Conservation (phyloP, 2,888 invertebrate genomes). For the Druceiella hillmani region DNA sequence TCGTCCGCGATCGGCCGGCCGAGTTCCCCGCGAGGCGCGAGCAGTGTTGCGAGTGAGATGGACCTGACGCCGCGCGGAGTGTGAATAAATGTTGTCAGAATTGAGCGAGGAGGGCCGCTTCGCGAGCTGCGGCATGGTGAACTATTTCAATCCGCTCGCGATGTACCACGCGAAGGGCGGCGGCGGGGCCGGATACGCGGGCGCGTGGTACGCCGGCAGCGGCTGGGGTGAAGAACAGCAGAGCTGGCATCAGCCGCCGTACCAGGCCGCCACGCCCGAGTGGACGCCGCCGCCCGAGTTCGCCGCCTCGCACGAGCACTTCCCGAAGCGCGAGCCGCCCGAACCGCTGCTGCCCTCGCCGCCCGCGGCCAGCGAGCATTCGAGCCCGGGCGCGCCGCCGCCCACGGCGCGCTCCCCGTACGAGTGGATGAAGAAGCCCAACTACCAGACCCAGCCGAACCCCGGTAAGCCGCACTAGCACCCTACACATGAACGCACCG, state of each 20-base stretch:
- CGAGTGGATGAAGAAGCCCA: slow-evolving; percentile 90
- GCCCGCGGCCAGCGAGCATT: slow-evolving; percentile 38
- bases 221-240: slow-evolving; percentile 54
- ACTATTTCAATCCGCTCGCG: slow-evolving; percentile 64
- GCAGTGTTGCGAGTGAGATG: slow-evolving; percentile 9
- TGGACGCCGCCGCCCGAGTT: slow-evolving; percentile 43
- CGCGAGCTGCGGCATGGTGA: slow-evolving; percentile 54
- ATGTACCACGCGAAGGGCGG: slow-evolving; percentile 61
- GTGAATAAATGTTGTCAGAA: slow-evolving; percentile 3
- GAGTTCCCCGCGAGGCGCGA: slow-evolving; percentile 13
- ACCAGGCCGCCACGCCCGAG: slow-evolving; percentile 35
- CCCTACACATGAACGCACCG: too few species aligned
- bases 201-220: slow-evolving; percentile 37
- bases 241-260: slow-evolving; percentile 36
- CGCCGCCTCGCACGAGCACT: slow-evolving; percentile 48
- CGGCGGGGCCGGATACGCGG: slow-evolving; percentile 39
- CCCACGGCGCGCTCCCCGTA: slow-evolving; percentile 74
- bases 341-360: slow-evolving; percentile 44
- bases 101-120: background rate
- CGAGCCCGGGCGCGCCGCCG: slow-evolving; percentile 52
- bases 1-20: slow-evolving; percentile 22
- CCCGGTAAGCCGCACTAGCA: slow-evolving; percentile 80
- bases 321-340: slow-evolving; percentile 42
- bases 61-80: slow-evolving; percentile 7
- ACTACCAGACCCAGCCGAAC: slow-evolving; percentile 78